Base-by-base conservation (phyloP, 2,888 invertebrate species). In the Elgonia sp. region DNA sequence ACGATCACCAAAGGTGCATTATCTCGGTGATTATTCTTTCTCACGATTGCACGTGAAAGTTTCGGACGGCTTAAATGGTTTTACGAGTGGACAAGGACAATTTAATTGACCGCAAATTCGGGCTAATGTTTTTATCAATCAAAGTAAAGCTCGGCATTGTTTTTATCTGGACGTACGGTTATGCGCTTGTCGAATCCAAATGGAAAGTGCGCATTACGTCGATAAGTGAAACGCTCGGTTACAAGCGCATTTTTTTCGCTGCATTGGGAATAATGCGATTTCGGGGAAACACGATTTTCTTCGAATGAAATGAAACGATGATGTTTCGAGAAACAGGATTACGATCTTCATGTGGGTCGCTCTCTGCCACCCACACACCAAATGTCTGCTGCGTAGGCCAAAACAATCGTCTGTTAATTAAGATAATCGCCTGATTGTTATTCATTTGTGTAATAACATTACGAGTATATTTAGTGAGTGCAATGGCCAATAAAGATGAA, bases 331-430 rank as follows among this genome's bases (percentile, higher is more conserved):
- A 82, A 79, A 79, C 79, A 83, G 86, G 88, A 84, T 86, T 83
- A 83, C 84, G 76, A 67, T 79, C 83, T 88, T 80, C 87, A 90
- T 90, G 92, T 92, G 92, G 92, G 92, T 72, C 72, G 92, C 46
- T 18, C 20, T 57, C 77, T 55, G 60, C 55, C 62, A 60, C 89
- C 83, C 87, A 81, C 86, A 77, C 89, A 84, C 65, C 83, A 53
- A 82, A 40, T 67, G 73, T 40, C 65, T n/a, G 73, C 86, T 80
- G 93, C 93, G 93, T 93, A 92, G 93, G 93, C 91, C 91, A 92
- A 92, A 93, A 93, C 93, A 93, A 94, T 94, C 91, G 91, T 89
- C 91, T 89, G 91, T 93, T 94, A 94, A 94, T 94, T 93, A 94
- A 93, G 94, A 93, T 93, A 93, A 94, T 93, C 93, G 92, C 88